A percentile compares a stretch with the other conserved stretches of the same genome.
Conservation (phyloP, 1,140 invertebrate species). For the Ostrea denselamellosa region DNA sequence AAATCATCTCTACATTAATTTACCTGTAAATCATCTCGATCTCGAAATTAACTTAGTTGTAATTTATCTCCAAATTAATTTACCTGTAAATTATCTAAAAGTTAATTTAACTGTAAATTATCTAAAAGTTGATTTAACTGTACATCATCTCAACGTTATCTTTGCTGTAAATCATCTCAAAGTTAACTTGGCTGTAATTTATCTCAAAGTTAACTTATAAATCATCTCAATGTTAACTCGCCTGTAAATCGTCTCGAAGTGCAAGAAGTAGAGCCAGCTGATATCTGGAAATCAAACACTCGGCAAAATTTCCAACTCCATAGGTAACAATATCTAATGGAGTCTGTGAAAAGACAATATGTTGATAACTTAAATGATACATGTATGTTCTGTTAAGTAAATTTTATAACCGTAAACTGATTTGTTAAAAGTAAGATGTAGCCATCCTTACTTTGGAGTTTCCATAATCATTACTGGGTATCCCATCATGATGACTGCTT, state of each 20-base stretch:
- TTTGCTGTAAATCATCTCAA: too few relatives aligned
- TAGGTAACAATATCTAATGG: slow-evolving; percentile 42
- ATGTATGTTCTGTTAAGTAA: not conserved
- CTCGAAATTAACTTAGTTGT: too few relatives aligned
- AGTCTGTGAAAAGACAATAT: not conserved
- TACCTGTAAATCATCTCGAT: too few relatives aligned
- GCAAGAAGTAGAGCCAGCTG: slow-evolving; percentile 47
- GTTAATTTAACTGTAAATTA: too few relatives aligned
- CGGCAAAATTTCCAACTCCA: slow-evolving; percentile 54
- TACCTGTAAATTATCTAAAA: too few relatives aligned
- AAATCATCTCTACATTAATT: too few relatives aligned
- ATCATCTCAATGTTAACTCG: not conserved
- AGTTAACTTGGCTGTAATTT: slow-evolving; percentile 5
- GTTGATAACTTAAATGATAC: not conserved
- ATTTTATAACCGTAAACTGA: not conserved
- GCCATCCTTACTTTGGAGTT: too few relatives aligned
- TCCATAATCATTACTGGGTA: too few relatives aligned
- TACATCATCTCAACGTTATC: too few relatives aligned
- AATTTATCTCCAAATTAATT: too few relatives aligned
- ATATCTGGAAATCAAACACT: slow-evolving; percentile 52
- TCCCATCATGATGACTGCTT: not conserved
- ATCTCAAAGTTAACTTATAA: slow-evolving; percentile 36
- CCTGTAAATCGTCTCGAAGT: slow-evolving; percentile 45
- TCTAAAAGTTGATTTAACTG: too few relatives aligned
- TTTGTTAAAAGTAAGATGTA: not conserved